Percentiles rank a stretch among this genome's conserved stretches.
phyloP scores from a whole-genome alignment of 2,113 vertebrate genomes.

The Cromileptes altivelis region DNA sequence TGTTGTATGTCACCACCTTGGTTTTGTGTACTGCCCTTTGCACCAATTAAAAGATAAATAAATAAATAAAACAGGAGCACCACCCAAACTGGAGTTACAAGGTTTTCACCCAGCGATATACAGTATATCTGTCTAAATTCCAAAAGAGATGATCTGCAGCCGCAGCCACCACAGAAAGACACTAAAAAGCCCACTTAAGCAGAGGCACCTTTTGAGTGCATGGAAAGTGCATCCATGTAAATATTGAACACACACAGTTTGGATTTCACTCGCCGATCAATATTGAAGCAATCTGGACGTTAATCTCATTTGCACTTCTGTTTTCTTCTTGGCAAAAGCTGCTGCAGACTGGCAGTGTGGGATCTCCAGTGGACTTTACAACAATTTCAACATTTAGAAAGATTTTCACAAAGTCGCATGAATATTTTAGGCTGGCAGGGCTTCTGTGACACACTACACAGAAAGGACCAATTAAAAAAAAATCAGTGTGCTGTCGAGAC shows the following conservation, averaged over 20 bases:
- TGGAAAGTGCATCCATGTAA: conserved; percentile 75
- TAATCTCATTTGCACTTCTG: conserved; percentile 73
- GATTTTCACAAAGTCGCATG: conserved; percentile 15
- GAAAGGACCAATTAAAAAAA: not conserved
- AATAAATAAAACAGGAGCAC: not conserved
- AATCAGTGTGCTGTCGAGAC: conserved; percentile 4
- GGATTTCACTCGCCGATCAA: conserved; percentile 73
- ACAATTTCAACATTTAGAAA: conserved; percentile 7
- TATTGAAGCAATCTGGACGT: conserved; percentile 62
- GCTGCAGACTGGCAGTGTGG: not conserved
- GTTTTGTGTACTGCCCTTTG: no score
- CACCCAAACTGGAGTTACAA: not conserved
- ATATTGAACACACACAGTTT: conserved; percentile 67
- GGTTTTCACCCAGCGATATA: conserved; percentile 12
- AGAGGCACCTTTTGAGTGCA: conserved; percentile 63
- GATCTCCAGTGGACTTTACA: conserved; percentile 16
- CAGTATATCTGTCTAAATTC: conserved; percentile 37
- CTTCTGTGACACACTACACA: conserved; percentile 3
- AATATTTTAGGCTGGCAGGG: conserved; percentile 10
- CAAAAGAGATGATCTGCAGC: conserved; percentile 28
- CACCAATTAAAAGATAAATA: no score
- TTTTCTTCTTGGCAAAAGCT: conserved; percentile 54
- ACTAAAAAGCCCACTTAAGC: conserved; percentile 63
- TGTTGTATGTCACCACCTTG: no score
- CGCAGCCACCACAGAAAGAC: conserved; percentile 46